Base-by-base conservation (phyloP, 2,888 invertebrate species). In the Polydrusus tereticollis region DNA sequence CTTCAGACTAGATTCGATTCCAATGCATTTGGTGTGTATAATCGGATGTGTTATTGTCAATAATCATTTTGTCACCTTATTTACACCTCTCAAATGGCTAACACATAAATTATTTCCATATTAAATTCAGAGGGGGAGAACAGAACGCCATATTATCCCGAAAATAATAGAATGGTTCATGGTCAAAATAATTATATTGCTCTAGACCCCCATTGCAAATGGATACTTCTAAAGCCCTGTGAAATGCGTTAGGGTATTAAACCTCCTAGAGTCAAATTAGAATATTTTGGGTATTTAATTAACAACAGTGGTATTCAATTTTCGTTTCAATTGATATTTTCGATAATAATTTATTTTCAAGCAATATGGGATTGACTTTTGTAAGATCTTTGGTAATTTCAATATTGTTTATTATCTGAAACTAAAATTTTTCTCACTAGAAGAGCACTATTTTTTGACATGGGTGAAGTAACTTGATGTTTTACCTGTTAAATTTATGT, bases 141-240 rank as follows among this genome's bases (percentile, higher is more conserved):
- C 72, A 72, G 60, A 77, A 72, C 52, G 70, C 59, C 59, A 69
- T 65, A 69, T 65, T 41, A 45, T 66, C 72, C 68, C 66, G 72
- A 73, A 75, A 75, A 78, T 78, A 78, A 79, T 76, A 76, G 76
- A 78, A 63, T 55, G 62, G 75, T 66, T 76, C 74, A 75, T 80
- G 81, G 81, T 80, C 81, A 79, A 80, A 81, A 82, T 82, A 82
- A 83, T 83, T 82, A 82, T 81, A 81, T 79, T 79, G 81, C 78
- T 77, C 76, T 78, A 78, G 79, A 78, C 73, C 78, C 65, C 70
- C 76, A 72, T 75, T 77, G 72, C 70, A 76, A 75, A 76, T 74
- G 74, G 76, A 74, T 71, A 75, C 71, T 73, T 58, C 55, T 64
- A 33, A 76, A 76, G 79, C 29, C 18, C 16, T 16, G 77, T 77